Evolutionary conservation across 2,888 invertebrate species (phyloP), one percentile per base, ranked within the genome.

Genomic region (Cephonodes hylas): DNA sequence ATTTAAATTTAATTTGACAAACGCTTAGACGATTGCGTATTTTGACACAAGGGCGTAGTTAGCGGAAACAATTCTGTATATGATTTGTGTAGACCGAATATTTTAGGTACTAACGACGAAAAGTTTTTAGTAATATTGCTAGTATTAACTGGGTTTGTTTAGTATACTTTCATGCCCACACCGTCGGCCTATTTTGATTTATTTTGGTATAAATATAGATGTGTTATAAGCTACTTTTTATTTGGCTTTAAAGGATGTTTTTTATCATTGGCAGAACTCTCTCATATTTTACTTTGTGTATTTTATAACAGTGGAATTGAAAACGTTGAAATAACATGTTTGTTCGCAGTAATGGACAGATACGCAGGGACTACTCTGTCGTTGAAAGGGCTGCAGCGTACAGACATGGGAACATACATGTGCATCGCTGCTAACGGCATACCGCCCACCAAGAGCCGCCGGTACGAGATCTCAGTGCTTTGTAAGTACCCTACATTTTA

Each of bases 401-500:
- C 95, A 7, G 97, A 97, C 83, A 98, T 98, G 96, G 98, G 97
- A 23, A 93, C 95, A 42, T 97, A 97, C 82, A 91, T 96, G 64
- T 97, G 97, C 88, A 97, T 97, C 72, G 97, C 97, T 34, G 95
- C 95, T 66, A 97, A 97, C 83, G 95, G 96, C 22, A 93, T 97
- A 31, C 97, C 97, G 20, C 97, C 97, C 4, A 94, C 95, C 48
- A 95, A 96, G 81, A 96, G 96, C 92, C 96, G 97, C 75, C 93
- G 96, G 66, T 96, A 96, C 85, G 95, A 95, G 79, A 95, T 97
- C 61, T 94, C 95, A 77, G 96, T 97, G 48, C 95, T 95, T 73
- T 96, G 96, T 96, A 92, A 96, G 96, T 96, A 74, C 38, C 15
- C n/a, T 18, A 38, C 13, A 25, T 8, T 42, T 31, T 20, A 42